Base-by-base conservation (phyloP, 1,140 invertebrate species). In the Pogonognathellus flavescens region DNA sequence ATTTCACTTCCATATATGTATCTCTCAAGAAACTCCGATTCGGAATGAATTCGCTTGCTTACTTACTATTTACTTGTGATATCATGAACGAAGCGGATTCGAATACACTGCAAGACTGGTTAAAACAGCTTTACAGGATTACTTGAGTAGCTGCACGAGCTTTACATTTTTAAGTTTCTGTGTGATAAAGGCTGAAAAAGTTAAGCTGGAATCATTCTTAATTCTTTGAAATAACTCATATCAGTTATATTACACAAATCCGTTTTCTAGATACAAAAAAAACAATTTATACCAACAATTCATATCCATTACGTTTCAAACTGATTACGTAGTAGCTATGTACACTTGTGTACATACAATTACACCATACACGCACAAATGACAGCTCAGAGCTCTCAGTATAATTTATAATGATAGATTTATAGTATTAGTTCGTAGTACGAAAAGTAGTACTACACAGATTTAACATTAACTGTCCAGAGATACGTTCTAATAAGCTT, bases 1-100 rank as follows among this genome's bases (percentile, higher is more conserved):
- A 57, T 59, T 82, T 82, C 80, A 59, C 31, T 59, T 82, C 55
- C 80, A 55, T 76, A 76, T 76, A 76, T 76, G 70, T 76, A 31
- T 76, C 14, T 50, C 25, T 49, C 31, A 82, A 57, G 80, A 59
- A 57, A 59, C 52, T 57, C 50, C 49, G 16, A 52, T 57, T 80
- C 49, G 6, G 18, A 25, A 66, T 66, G 25, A 25, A 11, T 11
- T 25, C 25, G 22, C 62, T 20, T 66, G 6, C 70, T 76, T 76
- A 31, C 70, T 31, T 41, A 76, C 25, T 31, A 50, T 76, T 76
- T 76, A 50, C 70, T 76, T 16, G 70, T 49, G 41, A 76, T 16
- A 31, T 49, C 16, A 76, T 76, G 70, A 76, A 76, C 70, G 70
- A 50, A 76, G 70, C 70, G 70, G 31, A 76, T 76, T 31, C 70